Evolutionary conservation across 2,797 vertebrate genomes (phyloP), one percentile per base, ranked within the genome.

Genomic region (Bradypodion ventrale): DNA sequence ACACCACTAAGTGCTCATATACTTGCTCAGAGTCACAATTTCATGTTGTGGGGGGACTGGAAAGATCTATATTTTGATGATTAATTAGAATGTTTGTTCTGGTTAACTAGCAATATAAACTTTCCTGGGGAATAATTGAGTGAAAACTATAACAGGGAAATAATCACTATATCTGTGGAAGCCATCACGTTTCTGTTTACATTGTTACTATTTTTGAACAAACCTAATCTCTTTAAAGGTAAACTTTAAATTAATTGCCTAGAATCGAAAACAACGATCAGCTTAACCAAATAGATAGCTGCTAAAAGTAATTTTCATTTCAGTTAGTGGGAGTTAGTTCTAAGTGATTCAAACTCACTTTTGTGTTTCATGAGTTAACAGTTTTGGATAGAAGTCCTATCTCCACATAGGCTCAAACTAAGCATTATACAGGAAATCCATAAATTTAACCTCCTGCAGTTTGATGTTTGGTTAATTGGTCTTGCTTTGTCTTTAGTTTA

Each of bases 1-100:
- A 42, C 9, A 37, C 23, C 23, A 90, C 85, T 88, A 84, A 87
- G 86, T 82, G 42, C 60, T 79, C 52, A 62, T 86, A 88, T 90
- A 78, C 82, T 2, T 75, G 25, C 85, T 85, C 78, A 82, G 37
- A 76, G 75, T 13, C 10, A 56, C 16, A 29, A 65, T 75, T 76
- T 68, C 35, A 68, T 27, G 73, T n/a, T 75, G 15, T 10, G 32
- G 46, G 4, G 21, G 25, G 19, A n/a, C 15, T 65, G 46, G 35
- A 75, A 56, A 68, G 62, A 6, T 4, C 75, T 42, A n/a, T 35
- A 75, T 75, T 59, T 59, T 59, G 9, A 59, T 37, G 10, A 29
- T 59, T 56, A 37, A 29, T 40, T n/a, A 25, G 32, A 68, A 52
- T 25, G 8, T 79, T 49, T 49, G 2, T 68, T 44, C 10, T 68